Percentiles rank a stretch among this genome's conserved stretches.
These are phyloP conservation scores for Plutomurus gul DNA, from an alignment of 1,140 invertebrate species.

Conservation along the genomic window DNA sequence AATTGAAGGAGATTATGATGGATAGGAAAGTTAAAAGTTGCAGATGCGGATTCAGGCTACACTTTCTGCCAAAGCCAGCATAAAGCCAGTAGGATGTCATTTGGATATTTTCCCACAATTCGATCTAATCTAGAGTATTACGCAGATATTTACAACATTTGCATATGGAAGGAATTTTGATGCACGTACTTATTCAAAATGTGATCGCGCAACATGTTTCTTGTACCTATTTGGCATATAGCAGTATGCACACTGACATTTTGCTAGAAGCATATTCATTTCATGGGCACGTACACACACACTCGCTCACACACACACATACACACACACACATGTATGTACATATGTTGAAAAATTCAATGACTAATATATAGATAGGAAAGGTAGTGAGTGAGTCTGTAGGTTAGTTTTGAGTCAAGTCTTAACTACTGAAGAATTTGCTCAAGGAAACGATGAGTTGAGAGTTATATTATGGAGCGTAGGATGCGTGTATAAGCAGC, in stretches of 20 bases:
- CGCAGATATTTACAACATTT: neutral
- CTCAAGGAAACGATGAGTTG: constrained; percentile 16
- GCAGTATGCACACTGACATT: too few relatives aligned
- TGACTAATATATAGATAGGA: neutral
- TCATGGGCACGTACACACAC: too few relatives aligned
- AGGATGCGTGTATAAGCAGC: too few relatives aligned
- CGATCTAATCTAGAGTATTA: neutral
- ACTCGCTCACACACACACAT: too few relatives aligned
- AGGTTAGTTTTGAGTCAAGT: neutral
- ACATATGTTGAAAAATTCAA: neutral
- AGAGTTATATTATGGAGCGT: constrained; percentile 14
- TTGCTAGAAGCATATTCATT: too few relatives aligned
- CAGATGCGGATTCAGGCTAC: neutral
- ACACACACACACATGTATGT: neutral
- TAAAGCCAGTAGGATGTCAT: constrained; percentile 15
- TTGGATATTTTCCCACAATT: constrained; percentile 23
- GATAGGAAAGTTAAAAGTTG: neutral
- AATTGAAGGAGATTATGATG: neutral
- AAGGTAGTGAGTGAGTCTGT: neutral
- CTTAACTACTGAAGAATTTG: neutral
- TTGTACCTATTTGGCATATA: too few relatives aligned
- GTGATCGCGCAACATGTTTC: too few relatives aligned
- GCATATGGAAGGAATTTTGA: too few relatives aligned
- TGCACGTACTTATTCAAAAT: too few relatives aligned
- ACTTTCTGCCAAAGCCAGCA: neutral